Conservation (phyloP, 1,140 invertebrate genomes). For the Anoplophora glabripennis region DNA sequence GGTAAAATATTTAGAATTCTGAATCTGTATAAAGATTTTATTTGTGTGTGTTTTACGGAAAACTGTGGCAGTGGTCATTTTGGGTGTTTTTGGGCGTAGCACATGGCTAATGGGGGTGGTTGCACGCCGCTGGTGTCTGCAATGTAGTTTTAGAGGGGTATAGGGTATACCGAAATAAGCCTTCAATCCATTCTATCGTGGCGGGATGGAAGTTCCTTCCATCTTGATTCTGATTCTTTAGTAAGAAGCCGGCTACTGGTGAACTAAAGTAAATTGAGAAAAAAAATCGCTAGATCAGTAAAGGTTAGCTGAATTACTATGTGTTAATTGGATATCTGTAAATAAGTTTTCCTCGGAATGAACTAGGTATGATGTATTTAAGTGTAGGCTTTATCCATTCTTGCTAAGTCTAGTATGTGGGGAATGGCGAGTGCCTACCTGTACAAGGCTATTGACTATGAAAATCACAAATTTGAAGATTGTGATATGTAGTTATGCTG, state of each 20-base stretch:
- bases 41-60: neutral
- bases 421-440: slow-evolving; percentile 47
- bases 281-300: slow-evolving; percentile 19
- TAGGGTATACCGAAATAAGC: slow-evolving; percentile 47
- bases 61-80: neutral
- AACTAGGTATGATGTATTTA: slow-evolving; percentile 50
- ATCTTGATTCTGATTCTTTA: slow-evolving; percentile 49
- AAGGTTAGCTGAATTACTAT: slow-evolving; percentile 32
- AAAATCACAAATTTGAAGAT: slow-evolving; percentile 45
- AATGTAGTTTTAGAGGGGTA: slow-evolving; percentile 53
- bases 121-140: slow-evolving; percentile 40
- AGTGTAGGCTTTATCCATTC: slow-evolving; percentile 43
- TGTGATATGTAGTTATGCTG: slow-evolving; percentile 46
- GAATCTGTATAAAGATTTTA: too few species aligned
- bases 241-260: slow-evolving; percentile 46
- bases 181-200: slow-evolving; percentile 48
- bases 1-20: too few species aligned
- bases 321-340: slow-evolving; percentile 33
- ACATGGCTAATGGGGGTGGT: slow-evolving; percentile 8
- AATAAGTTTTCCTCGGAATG: slow-evolving; percentile 42
- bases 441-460: slow-evolving; percentile 45
- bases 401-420: slow-evolving; percentile 44
- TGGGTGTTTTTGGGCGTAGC: neutral
- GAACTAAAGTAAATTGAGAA: slow-evolving; percentile 29
- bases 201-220: slow-evolving; percentile 51